Evolutionary conservation across 2,113 vertebrate genomes (phyloP).

Genomic region (Malaclemys terrapin): DNA sequence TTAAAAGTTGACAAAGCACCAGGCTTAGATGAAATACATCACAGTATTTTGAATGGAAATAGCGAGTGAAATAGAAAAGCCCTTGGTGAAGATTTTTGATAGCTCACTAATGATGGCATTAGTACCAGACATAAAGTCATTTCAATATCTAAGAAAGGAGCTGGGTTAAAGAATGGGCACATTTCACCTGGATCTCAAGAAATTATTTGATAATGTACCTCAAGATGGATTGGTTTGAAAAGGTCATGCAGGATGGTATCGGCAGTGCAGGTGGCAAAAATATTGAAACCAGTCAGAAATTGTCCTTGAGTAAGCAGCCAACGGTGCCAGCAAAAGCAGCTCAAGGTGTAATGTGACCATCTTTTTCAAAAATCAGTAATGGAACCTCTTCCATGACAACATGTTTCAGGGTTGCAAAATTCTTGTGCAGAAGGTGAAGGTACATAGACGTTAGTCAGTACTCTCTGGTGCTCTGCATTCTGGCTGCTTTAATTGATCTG

Average conservation of each 20-base stretch:
- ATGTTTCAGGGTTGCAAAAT: background rate
- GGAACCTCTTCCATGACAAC: background rate
- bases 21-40: slow-evolving; percentile 71
- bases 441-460: background rate
- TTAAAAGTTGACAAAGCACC: slow-evolving; percentile 75
- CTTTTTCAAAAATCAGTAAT: slow-evolving; percentile 47
- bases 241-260: slow-evolving; percentile 66
- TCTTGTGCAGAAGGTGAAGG: background rate
- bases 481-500: background rate
- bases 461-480: background rate
- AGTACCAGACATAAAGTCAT: slow-evolving; percentile 70
- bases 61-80: slow-evolving; percentile 74
- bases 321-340: slow-evolving; percentile 56
- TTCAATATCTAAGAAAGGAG: slow-evolving; percentile 52
- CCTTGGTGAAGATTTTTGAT: slow-evolving; percentile 76
- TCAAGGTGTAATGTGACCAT: slow-evolving; percentile 19
- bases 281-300: slow-evolving; percentile 48
- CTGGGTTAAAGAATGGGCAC: slow-evolving; percentile 68
- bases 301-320: slow-evolving; percentile 61
- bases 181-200: slow-evolving; percentile 68
- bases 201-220: slow-evolving; percentile 73
- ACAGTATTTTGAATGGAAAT: slow-evolving; percentile 47
- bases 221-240: slow-evolving; percentile 72
- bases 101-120: slow-evolving; percentile 72
- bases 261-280: slow-evolving; percentile 50